phyloP scores from a whole-genome alignment of 2,888 invertebrate genomes.

The Drosophila yooni region DNA sequence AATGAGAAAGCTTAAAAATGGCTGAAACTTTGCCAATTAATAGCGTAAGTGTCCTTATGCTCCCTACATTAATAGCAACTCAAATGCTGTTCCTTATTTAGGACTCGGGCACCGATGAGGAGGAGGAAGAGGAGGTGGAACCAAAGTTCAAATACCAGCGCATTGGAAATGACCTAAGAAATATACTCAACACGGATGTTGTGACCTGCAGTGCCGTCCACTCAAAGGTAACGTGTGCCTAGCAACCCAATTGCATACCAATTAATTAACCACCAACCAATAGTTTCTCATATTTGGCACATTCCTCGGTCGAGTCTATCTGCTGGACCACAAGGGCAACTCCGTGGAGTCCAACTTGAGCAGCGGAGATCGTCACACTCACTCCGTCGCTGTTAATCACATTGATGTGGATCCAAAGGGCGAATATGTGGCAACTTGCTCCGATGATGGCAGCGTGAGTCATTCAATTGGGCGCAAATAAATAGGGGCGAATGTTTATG shows the following conservation, averaged over 20 bases:
- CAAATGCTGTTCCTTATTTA: conserved; percentile 1
- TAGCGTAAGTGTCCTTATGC: conserved; percentile 31
- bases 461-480: neutral
- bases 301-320: conserved; percentile 94
- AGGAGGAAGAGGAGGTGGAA: conserved; percentile 88
- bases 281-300: conserved; percentile 97
- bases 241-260: neutral
- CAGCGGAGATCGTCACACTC: conserved; percentile 87
- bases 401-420: conserved; percentile 97
- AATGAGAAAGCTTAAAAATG: conserved; percentile 31
- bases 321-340: conserved; percentile 97
- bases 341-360: conserved; percentile 86
- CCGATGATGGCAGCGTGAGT: conserved; percentile 93
- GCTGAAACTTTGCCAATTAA: conserved; percentile 43
- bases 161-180: conserved; percentile 93
- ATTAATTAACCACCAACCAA: neutral
- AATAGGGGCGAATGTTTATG: neutral
- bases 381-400: conserved; percentile 96
- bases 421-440: conserved; percentile 97
- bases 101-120: conserved; percentile 80
- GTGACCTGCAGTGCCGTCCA: conserved; percentile 96
- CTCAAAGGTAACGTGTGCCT: conserved; percentile 88
- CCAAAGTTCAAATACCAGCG: conserved; percentile 97
- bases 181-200: conserved; percentile 93
- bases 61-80: neutral